Evolutionary conservation across 2,888 invertebrate genomes (phyloP), one percentile per base, ranked within the genome.

Genomic region (Portevinia maculata): DNA sequence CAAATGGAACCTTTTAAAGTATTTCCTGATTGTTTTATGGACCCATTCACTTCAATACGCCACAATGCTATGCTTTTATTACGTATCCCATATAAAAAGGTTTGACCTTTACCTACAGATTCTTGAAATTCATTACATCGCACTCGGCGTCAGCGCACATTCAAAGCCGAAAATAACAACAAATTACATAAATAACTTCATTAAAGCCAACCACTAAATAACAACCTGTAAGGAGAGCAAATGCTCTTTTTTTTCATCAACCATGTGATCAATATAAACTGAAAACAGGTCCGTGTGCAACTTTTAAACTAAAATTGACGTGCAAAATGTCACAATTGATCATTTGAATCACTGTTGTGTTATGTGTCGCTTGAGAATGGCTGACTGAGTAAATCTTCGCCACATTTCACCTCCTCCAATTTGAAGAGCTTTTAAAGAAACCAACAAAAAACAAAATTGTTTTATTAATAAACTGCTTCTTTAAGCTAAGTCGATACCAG

Each of bases 281-380:
- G 37, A 41, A 79, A 73, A 75, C 79, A 70, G 62, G 74, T 81
- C 59, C 75, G 52, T 17, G 55, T 69, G 48, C 39, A 57, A 59
- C 30, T 46, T 50, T 44, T 17, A 60, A 57, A 59, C 34, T 59
- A 44, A 65, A 69, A 79, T 60, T 73, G 32, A 76, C 76, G 69
- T 37, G 78, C 70, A 67, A 74, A 84, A 84, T 73, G 67, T 84
- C 79, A 84, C 75, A 75, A 64, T 60, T 70, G 71, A 71, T 78
- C 50, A 65, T 79, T 71, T 64, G 57, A 65, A 75, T 76, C 76
- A 60, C 60, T 81, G 65, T 75, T 62, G 44, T 21, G 44, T 44
- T 8, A 3, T 57, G 41, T 57, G 41, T 50, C 46, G 62, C 55
- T 55, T 55, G 69, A 32, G 34, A 71, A 65, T 65, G 74, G 57